Percentiles rank a stretch among this genome's conserved stretches.
These are phyloP conservation scores for Hippocampus guttulatus DNA, from an alignment of 2,113 vertebrate genomes.

Conservation along the genomic window DNA sequence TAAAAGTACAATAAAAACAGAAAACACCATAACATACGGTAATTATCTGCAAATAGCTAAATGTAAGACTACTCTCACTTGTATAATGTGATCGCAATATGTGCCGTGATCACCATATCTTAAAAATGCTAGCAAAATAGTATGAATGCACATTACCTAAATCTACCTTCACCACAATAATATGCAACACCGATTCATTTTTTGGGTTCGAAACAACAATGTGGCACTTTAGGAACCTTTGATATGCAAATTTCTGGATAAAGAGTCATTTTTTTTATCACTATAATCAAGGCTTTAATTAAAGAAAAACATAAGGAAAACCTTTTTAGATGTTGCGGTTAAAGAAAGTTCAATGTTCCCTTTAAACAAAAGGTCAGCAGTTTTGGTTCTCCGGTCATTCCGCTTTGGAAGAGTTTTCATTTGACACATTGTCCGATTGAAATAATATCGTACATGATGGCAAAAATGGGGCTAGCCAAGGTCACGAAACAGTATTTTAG, in stretches of 20 bases:
- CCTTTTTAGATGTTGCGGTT: neutral
- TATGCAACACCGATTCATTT: neutral
- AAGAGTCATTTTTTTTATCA: neutral
- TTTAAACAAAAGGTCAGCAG: neutral
- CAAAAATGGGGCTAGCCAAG: neutral
- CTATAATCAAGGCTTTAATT: neutral
- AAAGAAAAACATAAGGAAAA: neutral
- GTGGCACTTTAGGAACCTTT: neutral
- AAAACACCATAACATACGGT: too few relatives aligned
- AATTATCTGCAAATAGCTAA: too few relatives aligned
- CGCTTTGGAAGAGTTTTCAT: neutral
- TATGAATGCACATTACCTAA: neutral
- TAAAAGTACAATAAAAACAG: too few relatives aligned
- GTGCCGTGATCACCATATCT: too few relatives aligned
- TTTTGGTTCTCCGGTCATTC: neutral
- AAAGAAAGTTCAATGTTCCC: neutral
- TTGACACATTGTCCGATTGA: neutral
- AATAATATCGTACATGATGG: constrained; percentile 1
- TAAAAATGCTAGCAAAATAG: too few relatives aligned
- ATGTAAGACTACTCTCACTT: too few relatives aligned
- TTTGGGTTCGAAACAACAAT: neutral
- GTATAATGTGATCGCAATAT: too few relatives aligned
- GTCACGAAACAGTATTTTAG: constrained; percentile 5
- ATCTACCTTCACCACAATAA: neutral
- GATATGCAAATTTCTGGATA: neutral